Conservation (phyloP, 1,140 invertebrate species). For the Oncopodura yosiiana region DNA sequence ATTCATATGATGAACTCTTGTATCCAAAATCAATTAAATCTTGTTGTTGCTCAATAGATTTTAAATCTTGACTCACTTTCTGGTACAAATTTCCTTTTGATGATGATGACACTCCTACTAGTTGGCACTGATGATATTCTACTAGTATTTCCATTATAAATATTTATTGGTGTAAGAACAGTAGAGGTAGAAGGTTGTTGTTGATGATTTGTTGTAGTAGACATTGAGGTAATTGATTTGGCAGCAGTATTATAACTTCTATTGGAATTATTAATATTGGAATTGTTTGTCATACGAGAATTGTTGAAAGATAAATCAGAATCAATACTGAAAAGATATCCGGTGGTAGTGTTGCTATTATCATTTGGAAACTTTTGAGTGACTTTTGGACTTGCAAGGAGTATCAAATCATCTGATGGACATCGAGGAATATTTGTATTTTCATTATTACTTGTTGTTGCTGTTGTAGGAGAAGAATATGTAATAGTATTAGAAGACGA, state of each 20-base stretch:
- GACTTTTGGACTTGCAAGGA: conserved; percentile 28
- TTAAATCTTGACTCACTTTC: conserved; percentile 14
- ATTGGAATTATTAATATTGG: no score
- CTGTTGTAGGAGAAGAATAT: no score
- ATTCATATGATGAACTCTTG: no score
- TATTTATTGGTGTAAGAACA: no score
- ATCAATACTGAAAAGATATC: no score
- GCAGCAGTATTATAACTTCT: no score
- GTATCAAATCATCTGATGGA: conserved; percentile 27
- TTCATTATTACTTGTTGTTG: background rate
- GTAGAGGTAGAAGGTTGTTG: no score
- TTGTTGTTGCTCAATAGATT: conserved; percentile 2
- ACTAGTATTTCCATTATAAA: no score
- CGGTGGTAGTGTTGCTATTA: background rate
- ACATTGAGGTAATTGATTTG: no score
- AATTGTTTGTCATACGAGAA: no score
- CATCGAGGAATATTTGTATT: background rate
- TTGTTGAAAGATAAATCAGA: background rate
- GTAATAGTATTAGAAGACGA: background rate
- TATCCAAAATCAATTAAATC: conserved; percentile 33
- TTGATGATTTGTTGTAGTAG: no score
- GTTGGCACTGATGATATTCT: no score
- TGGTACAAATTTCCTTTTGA: conserved; percentile 2
- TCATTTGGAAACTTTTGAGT: conserved; percentile 20
- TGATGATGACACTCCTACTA: background rate